phyloP scores from a whole-genome alignment of 2,797 vertebrate genomes.

The Sphaeramia orbicularis region DNA sequence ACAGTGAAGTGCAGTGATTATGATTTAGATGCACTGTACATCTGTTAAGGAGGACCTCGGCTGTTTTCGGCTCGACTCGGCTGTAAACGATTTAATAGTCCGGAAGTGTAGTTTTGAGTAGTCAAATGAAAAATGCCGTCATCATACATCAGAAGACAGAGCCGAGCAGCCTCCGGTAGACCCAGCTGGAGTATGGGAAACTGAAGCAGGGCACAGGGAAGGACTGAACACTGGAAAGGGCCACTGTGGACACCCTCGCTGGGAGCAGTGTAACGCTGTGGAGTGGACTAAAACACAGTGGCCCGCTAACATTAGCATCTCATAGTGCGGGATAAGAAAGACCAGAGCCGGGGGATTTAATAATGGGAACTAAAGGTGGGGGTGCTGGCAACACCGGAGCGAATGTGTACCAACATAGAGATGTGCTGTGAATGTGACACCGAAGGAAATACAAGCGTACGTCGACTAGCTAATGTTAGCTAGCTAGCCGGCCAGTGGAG shows the following conservation, averaged over 20 bases:
- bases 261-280: slow-evolving; percentile 8
- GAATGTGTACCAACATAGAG: slow-evolving; percentile 34
- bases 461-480: slow-evolving; percentile 41
- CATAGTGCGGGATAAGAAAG: background rate
- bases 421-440: slow-evolving; percentile 58
- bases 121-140: slow-evolving; percentile 47
- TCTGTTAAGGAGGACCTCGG: background rate
- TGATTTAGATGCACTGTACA: background rate
- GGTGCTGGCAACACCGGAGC: slow-evolving; percentile 22
- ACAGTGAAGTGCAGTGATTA: background rate
- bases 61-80: slow-evolving; percentile 13
- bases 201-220: background rate
- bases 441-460: slow-evolving; percentile 29
- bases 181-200: slow-evolving; percentile 24
- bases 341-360: background rate
- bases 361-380: slow-evolving; percentile 41
- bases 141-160: slow-evolving; percentile 12
- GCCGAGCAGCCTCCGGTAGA: slow-evolving; percentile 14
- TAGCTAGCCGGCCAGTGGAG: slow-evolving; percentile 29
- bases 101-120: slow-evolving; percentile 74
- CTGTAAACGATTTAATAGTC: slow-evolving; percentile 56
- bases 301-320: slow-evolving; percentile 30
- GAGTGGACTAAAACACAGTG: slow-evolving; percentile 30
- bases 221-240: slow-evolving; percentile 9
- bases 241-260: slow-evolving; percentile 7